A percentile compares a stretch with the other conserved stretches of the same genome.
phyloP scores from a whole-genome alignment of 2,797 vertebrate genomes.

The Percopsis omiscomaycus region DNA sequence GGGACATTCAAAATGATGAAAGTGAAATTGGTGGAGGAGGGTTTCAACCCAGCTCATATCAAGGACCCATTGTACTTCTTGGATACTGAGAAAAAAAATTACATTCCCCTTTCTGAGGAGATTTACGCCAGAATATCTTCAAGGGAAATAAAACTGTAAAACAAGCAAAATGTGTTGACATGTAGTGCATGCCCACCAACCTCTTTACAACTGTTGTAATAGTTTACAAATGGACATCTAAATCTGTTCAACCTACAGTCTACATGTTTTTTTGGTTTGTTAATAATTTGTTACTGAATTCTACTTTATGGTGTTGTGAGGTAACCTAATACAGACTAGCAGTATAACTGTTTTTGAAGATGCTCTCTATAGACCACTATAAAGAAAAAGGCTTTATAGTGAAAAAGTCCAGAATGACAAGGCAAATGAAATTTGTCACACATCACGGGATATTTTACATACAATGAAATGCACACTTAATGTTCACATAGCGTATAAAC shows the following conservation, averaged over 20 bases:
- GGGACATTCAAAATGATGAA: conserved; percentile 91
- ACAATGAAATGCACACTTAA: too few species aligned
- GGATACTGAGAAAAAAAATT: conserved; percentile 78
- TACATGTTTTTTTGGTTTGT: background rate
- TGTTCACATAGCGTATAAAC: too few species aligned
- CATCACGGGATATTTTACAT: too few species aligned
- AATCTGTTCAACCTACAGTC: conserved; percentile 19
- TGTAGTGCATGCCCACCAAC: background rate
- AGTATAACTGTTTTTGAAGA: too few species aligned
- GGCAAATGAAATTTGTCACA: too few species aligned
- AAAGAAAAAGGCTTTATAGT: too few species aligned
- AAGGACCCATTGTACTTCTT: conserved; percentile 83
- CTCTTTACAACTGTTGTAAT: conserved; percentile 17
- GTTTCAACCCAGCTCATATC: conserved; percentile 81
- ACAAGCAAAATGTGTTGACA: background rate
- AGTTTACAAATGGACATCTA: conserved; percentile 18
- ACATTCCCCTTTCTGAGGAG: conserved; percentile 78
- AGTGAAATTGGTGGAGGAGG: conserved; percentile 83
- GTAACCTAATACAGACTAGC: too few species aligned
- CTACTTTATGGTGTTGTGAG: background rate
- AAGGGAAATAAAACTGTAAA: conserved; percentile 80
- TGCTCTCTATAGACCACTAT: too few species aligned
- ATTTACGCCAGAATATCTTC: conserved; percentile 74
- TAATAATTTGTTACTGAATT: background rate
- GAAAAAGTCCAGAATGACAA: too few species aligned